Percentiles rank a stretch among this genome's conserved stretches.
phyloP scores from a whole-genome alignment of 2,888 invertebrate genomes.

The Pristionchus japonicus region DNA sequence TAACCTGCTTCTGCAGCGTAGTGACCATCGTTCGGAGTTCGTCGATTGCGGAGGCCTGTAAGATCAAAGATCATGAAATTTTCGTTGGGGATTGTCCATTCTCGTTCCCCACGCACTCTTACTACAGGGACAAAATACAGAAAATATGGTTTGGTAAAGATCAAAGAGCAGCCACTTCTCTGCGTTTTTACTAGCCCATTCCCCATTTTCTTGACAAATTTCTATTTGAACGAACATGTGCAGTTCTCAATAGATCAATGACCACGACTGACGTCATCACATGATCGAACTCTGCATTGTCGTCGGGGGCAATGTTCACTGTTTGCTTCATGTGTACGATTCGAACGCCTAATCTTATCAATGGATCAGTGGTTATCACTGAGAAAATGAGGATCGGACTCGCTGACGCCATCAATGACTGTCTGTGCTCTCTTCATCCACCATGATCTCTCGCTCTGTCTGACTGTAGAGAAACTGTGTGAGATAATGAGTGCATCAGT shows the following conservation, averaged over 20 bases:
- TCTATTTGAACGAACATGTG: too few relatives aligned
- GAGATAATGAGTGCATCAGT: neutral
- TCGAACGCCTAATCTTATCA: neutral
- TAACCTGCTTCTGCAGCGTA: conserved; percentile 49
- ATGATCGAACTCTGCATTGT: neutral
- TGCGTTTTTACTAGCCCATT: too few relatives aligned
- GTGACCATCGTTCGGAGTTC: conserved; percentile 64
- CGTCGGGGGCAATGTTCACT: neutral
- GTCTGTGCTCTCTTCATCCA: neutral
- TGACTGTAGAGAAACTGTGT: neutral
- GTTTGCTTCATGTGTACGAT: neutral
- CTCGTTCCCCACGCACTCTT: too few relatives aligned
- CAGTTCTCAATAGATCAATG: too few relatives aligned
- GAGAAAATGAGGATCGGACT: neutral
- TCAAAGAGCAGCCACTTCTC: neutral
- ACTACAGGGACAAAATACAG: too few relatives aligned
- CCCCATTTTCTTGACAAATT: too few relatives aligned
- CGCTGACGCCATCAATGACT: neutral
- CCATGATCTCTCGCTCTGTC: neutral
- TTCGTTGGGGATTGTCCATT: too few relatives aligned
- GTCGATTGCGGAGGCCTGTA: conserved; percentile 67
- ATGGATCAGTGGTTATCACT: neutral
- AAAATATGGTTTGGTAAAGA: neutral
- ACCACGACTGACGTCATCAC: too few relatives aligned
- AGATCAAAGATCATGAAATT: conserved; percentile 11